Evolutionary conservation across 2,888 invertebrate genomes (phyloP).

Genomic region (Plagodis pulveraria): DNA sequence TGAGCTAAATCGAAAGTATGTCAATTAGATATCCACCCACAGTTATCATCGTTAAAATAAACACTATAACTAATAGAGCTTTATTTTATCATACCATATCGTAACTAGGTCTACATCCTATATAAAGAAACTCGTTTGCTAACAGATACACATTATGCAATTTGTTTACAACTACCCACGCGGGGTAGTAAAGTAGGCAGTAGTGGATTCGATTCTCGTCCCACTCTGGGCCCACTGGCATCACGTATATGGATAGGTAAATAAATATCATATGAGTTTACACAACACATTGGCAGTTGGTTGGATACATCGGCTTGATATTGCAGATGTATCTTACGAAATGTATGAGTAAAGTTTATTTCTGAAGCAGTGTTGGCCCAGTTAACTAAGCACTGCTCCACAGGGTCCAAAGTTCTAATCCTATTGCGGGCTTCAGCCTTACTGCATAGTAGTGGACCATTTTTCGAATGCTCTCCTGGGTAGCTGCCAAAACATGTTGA

Average conservation of each 20-base stretch:
- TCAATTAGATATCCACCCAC: not conserved
- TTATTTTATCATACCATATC: conserved; percentile 6
- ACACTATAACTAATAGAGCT: not conserved
- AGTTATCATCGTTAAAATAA: not conserved
- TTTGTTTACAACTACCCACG: conserved; percentile 58
- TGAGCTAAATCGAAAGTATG: no score
- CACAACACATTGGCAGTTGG: conserved; percentile 35
- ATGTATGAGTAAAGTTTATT: not conserved
- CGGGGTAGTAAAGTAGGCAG: conserved; percentile 34
- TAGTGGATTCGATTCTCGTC: conserved; percentile 57
- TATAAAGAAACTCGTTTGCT: conserved; percentile 35
- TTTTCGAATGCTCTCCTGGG: no score
- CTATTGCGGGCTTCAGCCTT: no score
- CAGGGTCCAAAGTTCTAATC: no score
- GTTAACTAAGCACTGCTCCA: no score
- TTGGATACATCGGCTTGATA: conserved; percentile 8
- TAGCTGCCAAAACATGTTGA: no score
- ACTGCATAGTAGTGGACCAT: no score
- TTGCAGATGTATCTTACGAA: conserved; percentile 15
- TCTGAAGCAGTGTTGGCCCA: no score
- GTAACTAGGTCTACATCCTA: conserved; percentile 20
- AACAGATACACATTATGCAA: conserved; percentile 58
- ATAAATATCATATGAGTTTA: conserved; percentile 42
- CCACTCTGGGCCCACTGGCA: conserved; percentile 61
- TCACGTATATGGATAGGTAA: conserved; percentile 54